Percentiles rank a stretch among this genome's conserved stretches.
Conservation (phyloP, 2,797 vertebrate genomes). For the Tapirus indicus region DNA sequence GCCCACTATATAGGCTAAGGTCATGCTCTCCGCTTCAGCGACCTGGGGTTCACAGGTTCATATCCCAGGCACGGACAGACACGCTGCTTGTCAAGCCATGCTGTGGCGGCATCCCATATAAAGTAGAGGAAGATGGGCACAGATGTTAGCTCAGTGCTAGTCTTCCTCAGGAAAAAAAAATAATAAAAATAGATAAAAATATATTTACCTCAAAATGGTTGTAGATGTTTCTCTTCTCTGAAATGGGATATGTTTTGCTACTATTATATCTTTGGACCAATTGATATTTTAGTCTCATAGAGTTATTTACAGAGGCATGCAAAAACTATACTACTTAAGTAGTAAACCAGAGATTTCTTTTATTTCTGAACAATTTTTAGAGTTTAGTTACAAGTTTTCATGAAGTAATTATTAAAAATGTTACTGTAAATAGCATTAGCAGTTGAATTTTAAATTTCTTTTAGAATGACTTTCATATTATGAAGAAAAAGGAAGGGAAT, state of each 20-base stretch:
- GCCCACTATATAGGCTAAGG: neutral
- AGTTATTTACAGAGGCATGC: neutral
- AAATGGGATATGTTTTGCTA: neutral
- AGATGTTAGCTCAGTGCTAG: too few relatives aligned
- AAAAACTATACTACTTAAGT: neutral
- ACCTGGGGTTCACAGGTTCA: too few relatives aligned
- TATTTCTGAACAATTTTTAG: neutral
- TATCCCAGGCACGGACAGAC: too few relatives aligned
- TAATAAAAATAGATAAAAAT: neutral
- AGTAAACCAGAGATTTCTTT: neutral
- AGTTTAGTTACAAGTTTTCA: neutral
- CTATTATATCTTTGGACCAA: neutral
- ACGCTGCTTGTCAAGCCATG: too few relatives aligned
- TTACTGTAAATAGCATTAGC: neutral
- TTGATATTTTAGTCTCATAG: neutral
- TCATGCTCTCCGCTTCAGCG: too few relatives aligned
- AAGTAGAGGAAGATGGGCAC: too few relatives aligned
- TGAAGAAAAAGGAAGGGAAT: neutral
- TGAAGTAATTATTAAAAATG: neutral
- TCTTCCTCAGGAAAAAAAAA: too few relatives aligned
- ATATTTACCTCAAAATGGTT: neutral
- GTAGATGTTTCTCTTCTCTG: neutral
- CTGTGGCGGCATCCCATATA: too few relatives aligned
- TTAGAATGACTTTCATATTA: neutral
- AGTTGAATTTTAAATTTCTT: slow-evolving; percentile 9